A percentile compares a stretch with the other conserved stretches of the same genome.
phyloP scores from a whole-genome alignment of 2,888 invertebrate species.

The Euclidia mi region DNA sequence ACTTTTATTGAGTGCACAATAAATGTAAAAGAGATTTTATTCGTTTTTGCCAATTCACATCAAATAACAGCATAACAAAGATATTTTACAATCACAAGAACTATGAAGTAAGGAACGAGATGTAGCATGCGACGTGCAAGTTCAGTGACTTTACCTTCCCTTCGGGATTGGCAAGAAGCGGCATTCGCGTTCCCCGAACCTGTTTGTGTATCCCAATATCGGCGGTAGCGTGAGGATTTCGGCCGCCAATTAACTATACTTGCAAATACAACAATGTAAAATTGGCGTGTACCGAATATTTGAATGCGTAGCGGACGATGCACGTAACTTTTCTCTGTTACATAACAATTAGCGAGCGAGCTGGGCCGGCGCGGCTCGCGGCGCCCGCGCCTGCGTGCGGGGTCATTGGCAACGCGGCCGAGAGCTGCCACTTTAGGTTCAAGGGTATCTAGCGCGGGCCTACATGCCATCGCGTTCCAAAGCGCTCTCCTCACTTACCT shows the following conservation, averaged over 20 bases:
- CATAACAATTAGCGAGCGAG: conserved; percentile 86
- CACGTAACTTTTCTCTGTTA: conserved; percentile 81
- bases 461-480: conserved; percentile 73
- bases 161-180: conserved; percentile 84
- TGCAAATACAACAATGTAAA: conserved; percentile 61
- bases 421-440: conserved; percentile 90
- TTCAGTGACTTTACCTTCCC: conserved; percentile 87
- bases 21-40: conserved; percentile 48
- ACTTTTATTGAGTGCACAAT: conserved; percentile 25
- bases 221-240: conserved; percentile 62
- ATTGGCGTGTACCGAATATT: conserved; percentile 74
- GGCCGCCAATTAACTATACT: conserved; percentile 69
- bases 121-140: conserved; percentile 83
- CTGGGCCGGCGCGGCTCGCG: conserved; percentile 64
- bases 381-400: conserved; percentile 89
- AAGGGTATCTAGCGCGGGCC: conserved; percentile 85
- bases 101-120: conserved; percentile 84
- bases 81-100: conserved; percentile 85
- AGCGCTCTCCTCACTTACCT: conserved; percentile 20
- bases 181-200: conserved; percentile 83
- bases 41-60: conserved; percentile 53
- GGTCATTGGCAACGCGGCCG: conserved; percentile 91
- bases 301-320: conserved; percentile 68
- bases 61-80: conserved; percentile 71
- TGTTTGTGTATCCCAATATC: conserved; percentile 85